Base-by-base conservation (phyloP, 92 coral and sea anemone species). In the Paramuricea clavata region DNA sequence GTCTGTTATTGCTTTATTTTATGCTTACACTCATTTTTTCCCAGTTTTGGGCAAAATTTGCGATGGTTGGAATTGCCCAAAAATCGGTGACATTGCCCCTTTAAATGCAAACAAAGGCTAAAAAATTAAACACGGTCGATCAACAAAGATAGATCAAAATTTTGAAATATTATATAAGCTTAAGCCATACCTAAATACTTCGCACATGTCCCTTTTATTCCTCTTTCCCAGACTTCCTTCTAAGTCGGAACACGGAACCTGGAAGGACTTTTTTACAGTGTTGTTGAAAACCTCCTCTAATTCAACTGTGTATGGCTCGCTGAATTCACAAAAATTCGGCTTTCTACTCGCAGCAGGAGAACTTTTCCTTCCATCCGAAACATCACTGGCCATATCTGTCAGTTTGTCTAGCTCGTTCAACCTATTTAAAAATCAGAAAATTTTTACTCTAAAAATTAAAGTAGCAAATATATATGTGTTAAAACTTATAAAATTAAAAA, bases 351-450 rank as follows among this genome's bases (percentile, higher is more conserved):
- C 27, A 27, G 15, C 41, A 19, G 28, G 30, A 2, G 78, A 12
- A 19, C 6, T 27, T 31, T 52, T 33, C 17, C 27, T 11, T 28
- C 36, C 65, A 1, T 50, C 6, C 7, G 81, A 54, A 9, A 27
- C 28, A 26, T 25, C 64, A 4, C 8, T 3, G 36, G 21, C 65
- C 26, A 47, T 49, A 39, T 57, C 83, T 17, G 83, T 54, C 43
- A 78, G 54, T 57, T 26, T 78, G 52, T 78, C 83, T 11, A 78
- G 69, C 22, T 78, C 83, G 27, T 78, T 23, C 83, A 78, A 54
- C 83, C 83, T 78, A 31, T 2, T 2, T 41, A 17, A 9, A 41
- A 50, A 74, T 12, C 31, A 72, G 50, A 42, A 34, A 36, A 12
- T 16, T 0, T 10, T 23, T 44, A 25, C 6, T 15, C n/a, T 3